Base-by-base conservation (phyloP, 2,888 invertebrate species). In the Dendrolimus houi region DNA sequence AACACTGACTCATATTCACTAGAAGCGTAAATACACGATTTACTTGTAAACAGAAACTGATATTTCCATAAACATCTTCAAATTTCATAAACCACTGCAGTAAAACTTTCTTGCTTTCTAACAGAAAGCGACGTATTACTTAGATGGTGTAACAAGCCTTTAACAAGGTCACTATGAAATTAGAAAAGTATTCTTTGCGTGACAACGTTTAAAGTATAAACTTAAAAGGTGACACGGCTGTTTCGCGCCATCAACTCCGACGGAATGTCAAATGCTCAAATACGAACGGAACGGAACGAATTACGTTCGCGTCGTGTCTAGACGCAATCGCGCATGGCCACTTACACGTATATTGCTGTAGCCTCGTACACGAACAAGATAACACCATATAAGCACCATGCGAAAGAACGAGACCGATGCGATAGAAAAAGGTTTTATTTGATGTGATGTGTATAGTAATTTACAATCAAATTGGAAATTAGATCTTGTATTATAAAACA, bases 1-100 rank as follows among this genome's bases (percentile, higher is more conserved):
- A 81, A 75, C 86, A 87, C 85, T 84, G 80, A 83, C 76, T 85
- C 86, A 87, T 83, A 80, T 76, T 74, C 67, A 72, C 70, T 80
- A 71, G 60, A 29, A 29, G 29, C 29, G 29, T 68, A 74, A 70
- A 72, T 74, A 73, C 71, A 70, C 71, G 68, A 66, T 63, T 61
- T 69, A 74, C 73, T 72, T 72, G 62, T 71, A 68, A 71, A 75
- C 64, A 65, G 59, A 56, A 63, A 64, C 63, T 56, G 54, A 57
- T 58, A 67, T 67, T 69, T 71, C 58, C 64, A 63, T 67, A 55
- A 55, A 66, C 62, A 69, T 75, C 73, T 54, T 55, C 69, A 61
- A 64, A 58, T 55, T 62, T 55, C 52, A 53, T 53, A 58, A 57
- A 58, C 56, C 66, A 69, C 63, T 60, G 52, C 58, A 60, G 58